Base-by-base conservation (phyloP, 2,888 invertebrate species). In the Drosophila stalkeri region DNA sequence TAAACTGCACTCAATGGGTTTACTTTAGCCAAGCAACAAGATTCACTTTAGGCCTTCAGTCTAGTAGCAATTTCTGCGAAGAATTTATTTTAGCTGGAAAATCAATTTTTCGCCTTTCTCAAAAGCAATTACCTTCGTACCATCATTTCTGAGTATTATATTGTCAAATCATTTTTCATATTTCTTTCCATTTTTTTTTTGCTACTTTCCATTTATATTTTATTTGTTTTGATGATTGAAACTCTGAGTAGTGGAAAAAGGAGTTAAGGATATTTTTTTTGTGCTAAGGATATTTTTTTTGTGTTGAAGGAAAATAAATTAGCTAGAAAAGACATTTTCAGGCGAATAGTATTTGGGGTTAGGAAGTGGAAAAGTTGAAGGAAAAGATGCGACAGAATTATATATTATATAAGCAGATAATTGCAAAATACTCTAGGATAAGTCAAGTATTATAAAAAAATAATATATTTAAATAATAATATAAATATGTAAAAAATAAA, bases 1-100 rank as follows among this genome's bases (percentile, higher is more conserved):
- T 35, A 51, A 37, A 52, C 16, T 39, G 33, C 55, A 43, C n/a
- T 43, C 51, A 52, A 46, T 54, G 56, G 39, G 39, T 51, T 59
- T 44, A 55, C 49, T 75, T 37, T 54, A 31, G 18, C 37, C 33
- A 57, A 67, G 6, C 20, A 43, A n/a, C 67, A 47, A 23, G 56
- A 37, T 74, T 56, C 61, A 27, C 33, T 41, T 41, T 8, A 41
- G n/a, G 6, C 37, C 2, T 7, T 27, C 27, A 27, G 37, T 2
- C 43, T 6, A 18, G 12, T 12, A 44, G 20, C 41, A 46, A 43
- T 27, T 57, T 57, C n/a, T 33, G 46, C 49, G 63, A 71, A 54
- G 47, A 16, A 1, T 68, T 43, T 43, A 6, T 14, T 16, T 64
- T 35, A 49, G 59, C 62, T 49, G 41, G 20, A 76, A 63, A 64